Base-by-base conservation (phyloP, 2,797 vertebrate species). In the Acanthiza pusilla region DNA sequence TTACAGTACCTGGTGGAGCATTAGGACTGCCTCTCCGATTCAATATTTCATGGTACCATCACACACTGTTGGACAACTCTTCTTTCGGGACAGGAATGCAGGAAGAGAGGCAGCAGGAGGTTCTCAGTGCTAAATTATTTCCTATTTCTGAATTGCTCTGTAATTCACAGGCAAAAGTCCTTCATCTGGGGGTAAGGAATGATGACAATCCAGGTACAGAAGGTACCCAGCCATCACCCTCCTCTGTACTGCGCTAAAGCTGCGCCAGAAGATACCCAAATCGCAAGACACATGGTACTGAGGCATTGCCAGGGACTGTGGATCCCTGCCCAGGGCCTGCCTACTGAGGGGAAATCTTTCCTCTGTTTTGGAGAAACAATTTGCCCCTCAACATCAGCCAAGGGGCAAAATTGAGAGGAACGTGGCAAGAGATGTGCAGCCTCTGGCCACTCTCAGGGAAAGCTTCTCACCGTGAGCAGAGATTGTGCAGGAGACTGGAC, bases 151-250 rank as follows among this genome's bases (percentile, higher is more conserved):
- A 68, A 75, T n/a, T 72, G 43, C 15, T 75, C 86, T 54, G 45
- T 57, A 42, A 88, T 53, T 73, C 74, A 73, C 25, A 77, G 22
- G 42, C 51, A 67, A 36, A 80, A 66, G 40, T 19, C 58, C 58
- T 86, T 88, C 11, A 0, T 76, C 66, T 84, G 34, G 27, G 60
- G 36, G 42, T 51, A 86, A 89, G 58, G n/a, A 83, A 54, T 30
- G 68, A 87, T 75, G 75, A 60, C 68, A 87, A 48, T 74, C 57
- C 78, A 85, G 75, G 38, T 72, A 83, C 74, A 94, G 68, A 77
- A 91, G 6, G 18, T 62, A 74, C 62, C 71, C 62, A 58, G 30
- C 20, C 73, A 36, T 71, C 73, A 57, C n/a, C 13, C 38, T 85
- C 45, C 57, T 71, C 67, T 18, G 1, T 47, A 40, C 34, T 7